A percentile compares a stretch with the other conserved stretches of the same genome.
Evolutionary conservation across 2,797 vertebrate species (phyloP).

Genomic region (Lepilemur ruficaudatus): DNA sequence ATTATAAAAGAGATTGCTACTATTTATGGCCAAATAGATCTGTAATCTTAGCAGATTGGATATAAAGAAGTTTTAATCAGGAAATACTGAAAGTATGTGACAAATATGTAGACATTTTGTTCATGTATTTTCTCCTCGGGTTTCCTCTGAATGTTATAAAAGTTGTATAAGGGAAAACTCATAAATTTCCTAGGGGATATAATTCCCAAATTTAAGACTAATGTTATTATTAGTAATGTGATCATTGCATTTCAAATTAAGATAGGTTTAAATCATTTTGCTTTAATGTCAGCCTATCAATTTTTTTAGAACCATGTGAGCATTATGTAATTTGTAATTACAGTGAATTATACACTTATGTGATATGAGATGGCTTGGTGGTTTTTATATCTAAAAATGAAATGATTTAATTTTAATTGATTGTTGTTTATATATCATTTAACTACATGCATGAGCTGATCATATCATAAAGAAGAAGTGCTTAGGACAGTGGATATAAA

Average conservation of each 20-base stretch:
- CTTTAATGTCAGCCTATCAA: slow-evolving; percentile 77
- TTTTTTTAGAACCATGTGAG: slow-evolving; percentile 63
- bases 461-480: slow-evolving; percentile 64
- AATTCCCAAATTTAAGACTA: slow-evolving; percentile 53
- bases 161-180: background rate
- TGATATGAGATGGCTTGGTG: slow-evolving; percentile 56
- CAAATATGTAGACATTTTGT: slow-evolving; percentile 40
- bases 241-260: slow-evolving; percentile 69
- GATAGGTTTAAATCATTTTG: slow-evolving; percentile 72
- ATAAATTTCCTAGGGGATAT: slow-evolving; percentile 22
- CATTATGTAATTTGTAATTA: slow-evolving; percentile 81
- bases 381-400: slow-evolving; percentile 69
- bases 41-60: slow-evolving; percentile 69
- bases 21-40: slow-evolving; percentile 75
- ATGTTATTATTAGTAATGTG: slow-evolving; percentile 70
- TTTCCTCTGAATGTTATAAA: slow-evolving; percentile 38
- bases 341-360: slow-evolving; percentile 71
- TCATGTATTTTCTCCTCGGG: slow-evolving; percentile 15
- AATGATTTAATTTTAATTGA: slow-evolving; percentile 75
- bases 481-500: background rate
- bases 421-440: slow-evolving; percentile 73
- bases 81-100: slow-evolving; percentile 49
- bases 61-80: slow-evolving; percentile 72
- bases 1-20: slow-evolving; percentile 77
- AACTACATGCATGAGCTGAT: slow-evolving; percentile 62